Evolutionary conservation across 2,888 invertebrate genomes (phyloP).

Genomic region (Sycophila texana): DNA sequence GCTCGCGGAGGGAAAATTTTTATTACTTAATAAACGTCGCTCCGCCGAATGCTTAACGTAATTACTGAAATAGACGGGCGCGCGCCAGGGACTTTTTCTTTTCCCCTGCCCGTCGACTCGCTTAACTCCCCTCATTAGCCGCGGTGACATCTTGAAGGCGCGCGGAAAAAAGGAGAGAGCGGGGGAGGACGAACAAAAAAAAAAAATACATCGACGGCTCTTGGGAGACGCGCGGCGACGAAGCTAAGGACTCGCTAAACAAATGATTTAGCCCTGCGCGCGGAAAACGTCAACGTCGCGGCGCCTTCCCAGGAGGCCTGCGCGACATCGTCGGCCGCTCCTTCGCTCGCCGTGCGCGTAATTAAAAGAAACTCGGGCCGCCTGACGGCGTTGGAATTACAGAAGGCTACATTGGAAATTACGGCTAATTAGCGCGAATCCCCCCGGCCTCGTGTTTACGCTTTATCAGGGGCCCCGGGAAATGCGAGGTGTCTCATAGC

Average conservation of each 20-base stretch:
- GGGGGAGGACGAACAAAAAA: neutral
- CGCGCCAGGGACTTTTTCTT: slow-evolving; percentile 50
- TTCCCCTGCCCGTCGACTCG: slow-evolving; percentile 46
- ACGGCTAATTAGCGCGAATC: slow-evolving; percentile 47
- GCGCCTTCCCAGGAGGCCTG: slow-evolving; percentile 48
- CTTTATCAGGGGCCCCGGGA: neutral
- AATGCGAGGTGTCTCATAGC: slow-evolving; percentile 22
- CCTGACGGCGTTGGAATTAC: slow-evolving; percentile 48
- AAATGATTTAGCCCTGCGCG: slow-evolving; percentile 36
- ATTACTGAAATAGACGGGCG: slow-evolving; percentile 52
- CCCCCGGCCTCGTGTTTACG: slow-evolving; percentile 2
- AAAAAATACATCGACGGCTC: slow-evolving; percentile 50
- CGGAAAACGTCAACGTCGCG: slow-evolving; percentile 8
- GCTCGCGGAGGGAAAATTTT: slow-evolving; percentile 45
- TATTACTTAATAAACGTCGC: slow-evolving; percentile 56
- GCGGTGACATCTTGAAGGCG: slow-evolving; percentile 72
- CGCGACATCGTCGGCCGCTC: slow-evolving; percentile 16
- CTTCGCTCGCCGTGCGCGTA: slow-evolving; percentile 49
- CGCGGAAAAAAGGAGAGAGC: slow-evolving; percentile 63
- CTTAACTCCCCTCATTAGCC: slow-evolving; percentile 70
- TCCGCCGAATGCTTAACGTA: slow-evolving; percentile 48
- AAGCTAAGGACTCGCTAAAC: slow-evolving; percentile 56
- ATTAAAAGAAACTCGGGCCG: slow-evolving; percentile 48
- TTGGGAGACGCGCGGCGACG: slow-evolving; percentile 62
- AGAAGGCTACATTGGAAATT: slow-evolving; percentile 13